A percentile compares a stretch with the other conserved stretches of the same genome.
Evolutionary conservation across 2,888 invertebrate genomes (phyloP).

Genomic region (Brachynemurus nebulosus): DNA sequence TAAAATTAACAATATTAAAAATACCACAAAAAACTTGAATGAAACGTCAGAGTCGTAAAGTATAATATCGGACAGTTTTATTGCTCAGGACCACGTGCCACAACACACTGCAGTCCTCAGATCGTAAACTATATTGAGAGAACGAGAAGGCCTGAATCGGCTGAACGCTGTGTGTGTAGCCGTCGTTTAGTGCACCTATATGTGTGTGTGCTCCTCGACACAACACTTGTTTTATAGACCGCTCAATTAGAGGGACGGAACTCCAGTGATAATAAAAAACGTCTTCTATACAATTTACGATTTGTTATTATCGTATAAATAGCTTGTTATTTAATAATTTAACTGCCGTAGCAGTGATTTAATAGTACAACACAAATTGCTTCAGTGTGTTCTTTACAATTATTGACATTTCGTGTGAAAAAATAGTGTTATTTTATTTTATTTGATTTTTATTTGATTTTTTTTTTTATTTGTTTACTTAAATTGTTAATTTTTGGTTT

Average conservation of each 20-base stretch:
- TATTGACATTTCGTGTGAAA: no score
- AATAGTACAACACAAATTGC: no score
- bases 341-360: no score
- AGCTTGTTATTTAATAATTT: neutral
- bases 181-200: no score
- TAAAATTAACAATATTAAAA: constrained; percentile 1
- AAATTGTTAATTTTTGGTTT: no score
- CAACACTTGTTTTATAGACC: constrained; percentile 1
- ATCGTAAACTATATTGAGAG: neutral
- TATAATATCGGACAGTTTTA: constrained; percentile 36
- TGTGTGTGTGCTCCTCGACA: no score
- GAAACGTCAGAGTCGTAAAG: constrained; percentile 28
- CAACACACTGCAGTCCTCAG: constrained; percentile 20
- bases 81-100: constrained; percentile 36
- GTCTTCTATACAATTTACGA: constrained; percentile 22
- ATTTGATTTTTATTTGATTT: no score
- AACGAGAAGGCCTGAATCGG: no score
- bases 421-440: no score
- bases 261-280: constrained; percentile 7
- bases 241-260: neutral
- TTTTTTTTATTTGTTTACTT: no score
- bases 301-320: constrained; percentile 17
- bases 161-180: no score
- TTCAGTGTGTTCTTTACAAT: no score
- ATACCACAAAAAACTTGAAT: neutral